These are phyloP conservation scores for Sebastes itinus DNA, from an alignment of 2,797 vertebrate species.

Conservation along the genomic window DNA sequence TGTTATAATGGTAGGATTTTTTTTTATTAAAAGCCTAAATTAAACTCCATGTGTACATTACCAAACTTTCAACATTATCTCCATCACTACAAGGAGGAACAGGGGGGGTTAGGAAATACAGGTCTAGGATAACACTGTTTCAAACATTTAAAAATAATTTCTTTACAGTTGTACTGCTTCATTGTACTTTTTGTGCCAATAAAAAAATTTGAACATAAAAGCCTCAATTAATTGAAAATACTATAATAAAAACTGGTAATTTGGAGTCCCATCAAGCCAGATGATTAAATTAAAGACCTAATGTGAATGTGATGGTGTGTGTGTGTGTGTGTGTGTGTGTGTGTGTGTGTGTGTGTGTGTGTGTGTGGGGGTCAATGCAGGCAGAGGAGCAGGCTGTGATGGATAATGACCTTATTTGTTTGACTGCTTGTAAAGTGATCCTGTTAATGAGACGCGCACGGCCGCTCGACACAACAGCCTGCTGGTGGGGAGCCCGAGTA, in stretches of 20 bases:
- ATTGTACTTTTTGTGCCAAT: too few species aligned
- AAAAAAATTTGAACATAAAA: too few species aligned
- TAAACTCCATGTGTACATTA: neutral
- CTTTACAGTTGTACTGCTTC: too few species aligned
- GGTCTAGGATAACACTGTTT: too few species aligned
- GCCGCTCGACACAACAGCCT: constrained; percentile 70
- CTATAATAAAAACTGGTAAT: neutral
- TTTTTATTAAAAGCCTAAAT: neutral
- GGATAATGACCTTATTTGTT: constrained; percentile 72
- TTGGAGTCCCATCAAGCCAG: neutral
- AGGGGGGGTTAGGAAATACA: too few species aligned
- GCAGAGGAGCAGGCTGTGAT: constrained; percentile 10
- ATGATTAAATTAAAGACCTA: neutral
- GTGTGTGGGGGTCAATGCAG: neutral
- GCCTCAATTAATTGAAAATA: neutral
- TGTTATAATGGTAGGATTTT: neutral
- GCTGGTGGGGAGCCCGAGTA: constrained; percentile 64
- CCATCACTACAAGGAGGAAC: too few species aligned
- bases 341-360: constrained; percentile 5
- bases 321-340: constrained; percentile 6
- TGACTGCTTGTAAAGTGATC: constrained; percentile 73
- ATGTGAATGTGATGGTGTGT: neutral
- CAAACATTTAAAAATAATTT: too few species aligned
- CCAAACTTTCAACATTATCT: too few species aligned
- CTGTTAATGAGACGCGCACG: constrained; percentile 68